Evolutionary conservation across 2,113 vertebrate genomes (phyloP).

Genomic region (Boulengeromyrus knoepffleri): DNA sequence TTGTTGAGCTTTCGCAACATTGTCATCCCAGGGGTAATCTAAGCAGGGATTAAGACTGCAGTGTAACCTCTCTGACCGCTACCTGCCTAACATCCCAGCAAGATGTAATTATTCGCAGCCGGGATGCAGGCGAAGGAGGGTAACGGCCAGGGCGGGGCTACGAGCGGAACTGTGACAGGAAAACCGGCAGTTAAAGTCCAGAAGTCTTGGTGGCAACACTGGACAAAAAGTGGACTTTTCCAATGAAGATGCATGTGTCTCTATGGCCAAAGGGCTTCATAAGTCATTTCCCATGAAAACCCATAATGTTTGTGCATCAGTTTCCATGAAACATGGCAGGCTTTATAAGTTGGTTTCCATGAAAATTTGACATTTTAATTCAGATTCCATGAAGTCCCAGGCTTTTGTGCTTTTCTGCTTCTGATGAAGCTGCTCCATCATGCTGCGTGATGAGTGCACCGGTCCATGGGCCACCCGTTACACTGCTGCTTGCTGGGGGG

Average conservation of each 20-base stretch:
- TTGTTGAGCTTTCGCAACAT: background rate
- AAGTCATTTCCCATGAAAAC: background rate
- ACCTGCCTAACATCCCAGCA: background rate
- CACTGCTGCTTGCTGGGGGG: background rate
- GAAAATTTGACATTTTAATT: background rate
- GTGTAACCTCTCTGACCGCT: background rate
- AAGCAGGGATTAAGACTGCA: background rate
- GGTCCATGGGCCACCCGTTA: background rate
- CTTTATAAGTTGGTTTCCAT: background rate
- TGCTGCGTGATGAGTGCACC: background rate
- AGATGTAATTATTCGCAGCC: background rate
- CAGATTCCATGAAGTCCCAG: background rate
- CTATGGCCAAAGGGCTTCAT: background rate
- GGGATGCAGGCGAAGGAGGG: background rate
- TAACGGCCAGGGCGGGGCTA: background rate
- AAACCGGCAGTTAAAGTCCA: background rate
- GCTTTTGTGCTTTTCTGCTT: background rate
- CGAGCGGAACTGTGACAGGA: background rate
- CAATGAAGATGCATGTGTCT: background rate
- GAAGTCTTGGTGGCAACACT: background rate
- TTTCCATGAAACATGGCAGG: background rate
- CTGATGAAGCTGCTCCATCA: background rate
- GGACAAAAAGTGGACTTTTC: background rate
- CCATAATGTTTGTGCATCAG: background rate
- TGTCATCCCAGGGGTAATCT: background rate